Evolutionary conservation across 2,888 invertebrate genomes (phyloP).

Genomic region (Apoderus coryli): DNA sequence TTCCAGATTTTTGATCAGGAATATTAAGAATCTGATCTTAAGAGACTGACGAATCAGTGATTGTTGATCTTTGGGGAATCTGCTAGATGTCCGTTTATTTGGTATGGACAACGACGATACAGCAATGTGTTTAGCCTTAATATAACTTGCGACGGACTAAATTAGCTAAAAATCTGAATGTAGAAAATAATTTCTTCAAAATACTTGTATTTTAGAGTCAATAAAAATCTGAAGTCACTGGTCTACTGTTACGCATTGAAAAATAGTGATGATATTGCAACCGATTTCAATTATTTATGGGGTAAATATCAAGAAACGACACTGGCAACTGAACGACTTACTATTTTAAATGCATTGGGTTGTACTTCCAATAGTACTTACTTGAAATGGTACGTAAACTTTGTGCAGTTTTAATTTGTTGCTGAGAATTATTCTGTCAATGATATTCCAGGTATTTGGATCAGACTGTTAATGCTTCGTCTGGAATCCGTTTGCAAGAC

Average conservation of each 20-base stretch:
- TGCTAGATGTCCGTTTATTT: no score
- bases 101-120: no score
- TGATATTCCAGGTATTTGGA: conserved; percentile 20
- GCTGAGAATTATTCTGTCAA: no score
- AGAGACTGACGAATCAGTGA: no score
- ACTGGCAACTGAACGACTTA: conserved; percentile 53
- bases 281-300: conserved; percentile 53
- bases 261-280: conserved; percentile 33
- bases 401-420: no score
- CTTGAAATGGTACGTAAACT: conserved; percentile 32
- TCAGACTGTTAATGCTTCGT: conserved; percentile 19
- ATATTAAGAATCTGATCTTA: no score
- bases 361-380: conserved; percentile 44
- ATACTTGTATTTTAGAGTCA: conserved; percentile 36
- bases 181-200: conserved; percentile 1
- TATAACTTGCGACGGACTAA: no score
- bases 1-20: no score
- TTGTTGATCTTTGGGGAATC: no score
- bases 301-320: conserved; percentile 35
- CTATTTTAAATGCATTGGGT: conserved; percentile 50
- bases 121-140: no score
- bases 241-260: conserved; percentile 66
- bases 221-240: conserved; percentile 49
- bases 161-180: no score
- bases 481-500: conserved; percentile 35